Conservation (phyloP, 2,113 vertebrate species). For the Panthera leo region DNA sequence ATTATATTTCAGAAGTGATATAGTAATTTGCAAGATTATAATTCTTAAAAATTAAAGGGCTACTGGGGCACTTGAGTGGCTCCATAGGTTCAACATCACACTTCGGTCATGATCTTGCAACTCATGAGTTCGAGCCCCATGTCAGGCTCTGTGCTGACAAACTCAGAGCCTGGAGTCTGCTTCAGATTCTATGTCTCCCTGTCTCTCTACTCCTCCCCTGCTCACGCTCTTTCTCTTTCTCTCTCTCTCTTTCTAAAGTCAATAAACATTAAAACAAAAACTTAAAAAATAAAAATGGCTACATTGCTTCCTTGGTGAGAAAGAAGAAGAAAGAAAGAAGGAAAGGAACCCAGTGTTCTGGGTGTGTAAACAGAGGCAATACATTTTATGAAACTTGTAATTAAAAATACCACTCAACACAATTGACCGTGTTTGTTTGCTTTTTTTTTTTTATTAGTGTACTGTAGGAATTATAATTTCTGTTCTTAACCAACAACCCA, state of each 20-base stretch:
- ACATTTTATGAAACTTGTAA: not conserved
- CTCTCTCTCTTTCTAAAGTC: no score
- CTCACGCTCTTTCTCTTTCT: no score
- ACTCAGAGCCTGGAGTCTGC: no score
- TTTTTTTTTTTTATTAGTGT: conserved; percentile 4
- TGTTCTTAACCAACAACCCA: not conserved
- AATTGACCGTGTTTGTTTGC: not conserved
- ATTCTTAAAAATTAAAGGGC: not conserved
- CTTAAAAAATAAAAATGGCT: not conserved
- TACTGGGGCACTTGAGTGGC: no score
- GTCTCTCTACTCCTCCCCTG: no score
- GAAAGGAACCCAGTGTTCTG: not conserved
- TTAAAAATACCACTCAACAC: not conserved
- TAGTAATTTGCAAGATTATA: not conserved
- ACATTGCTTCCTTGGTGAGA: not conserved
- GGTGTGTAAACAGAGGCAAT: not conserved
- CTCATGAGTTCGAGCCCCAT: no score
- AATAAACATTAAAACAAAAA: no score
- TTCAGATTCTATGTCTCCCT: no score
- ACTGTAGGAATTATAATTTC: not conserved
- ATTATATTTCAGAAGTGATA: not conserved
- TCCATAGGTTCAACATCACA: no score
- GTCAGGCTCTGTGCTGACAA: no score
- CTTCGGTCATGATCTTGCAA: no score
- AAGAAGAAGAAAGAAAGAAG: not conserved